Evolutionary conservation across 2,888 invertebrate genomes (phyloP), one percentile per base, ranked within the genome.

Genomic region (Imbricaverruca yamaguchii): DNA sequence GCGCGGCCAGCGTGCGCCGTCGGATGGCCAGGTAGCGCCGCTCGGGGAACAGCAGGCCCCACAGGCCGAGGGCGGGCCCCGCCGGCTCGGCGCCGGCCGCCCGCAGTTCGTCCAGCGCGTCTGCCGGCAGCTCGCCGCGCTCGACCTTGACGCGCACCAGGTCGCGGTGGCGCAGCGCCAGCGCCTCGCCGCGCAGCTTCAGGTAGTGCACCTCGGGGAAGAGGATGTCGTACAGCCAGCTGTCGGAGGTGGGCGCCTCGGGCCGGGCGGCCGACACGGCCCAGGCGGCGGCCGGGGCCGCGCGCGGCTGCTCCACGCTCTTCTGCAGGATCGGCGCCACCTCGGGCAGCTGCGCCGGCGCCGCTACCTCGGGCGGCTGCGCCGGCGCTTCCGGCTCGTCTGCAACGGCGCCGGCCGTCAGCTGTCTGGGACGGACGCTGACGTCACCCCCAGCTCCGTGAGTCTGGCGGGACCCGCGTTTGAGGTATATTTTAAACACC

Each of bases 221-320:
- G 23, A 79, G 57, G 25, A 57, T n/a, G 79, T 79, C 79, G 57
- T 57, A 79, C 13, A 79, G 79, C 79, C 79, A 79, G 79, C 18
- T 79, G 79, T 25, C 57, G 23, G 56, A 57, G 57, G 79, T 23
- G 23, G 79, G 56, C 23, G 11, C 18, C 15, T n/a, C 25, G 7
- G 15, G 9, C 13, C 11, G 10, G 55, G 55, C 39, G 3, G 77
- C 56, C 4, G 79, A 57, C 13, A 21, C 57, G 53, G 55, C 55
- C 74, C 74, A 74, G 10, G 53, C 2, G 69, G 39, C 39, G 53
- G 55, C 53, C 3, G 59, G 59, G 23, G 79, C 57, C 15, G 57
- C 15, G 55, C 55, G 55, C 10, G 55, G 55, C 12, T 9, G 3
- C 12, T 11, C 53, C 21, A n/a, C 55, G 7, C 25, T 23, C 13